phyloP scores from a whole-genome alignment of 2,797 vertebrate species.

The Malacoctenus gilli region DNA sequence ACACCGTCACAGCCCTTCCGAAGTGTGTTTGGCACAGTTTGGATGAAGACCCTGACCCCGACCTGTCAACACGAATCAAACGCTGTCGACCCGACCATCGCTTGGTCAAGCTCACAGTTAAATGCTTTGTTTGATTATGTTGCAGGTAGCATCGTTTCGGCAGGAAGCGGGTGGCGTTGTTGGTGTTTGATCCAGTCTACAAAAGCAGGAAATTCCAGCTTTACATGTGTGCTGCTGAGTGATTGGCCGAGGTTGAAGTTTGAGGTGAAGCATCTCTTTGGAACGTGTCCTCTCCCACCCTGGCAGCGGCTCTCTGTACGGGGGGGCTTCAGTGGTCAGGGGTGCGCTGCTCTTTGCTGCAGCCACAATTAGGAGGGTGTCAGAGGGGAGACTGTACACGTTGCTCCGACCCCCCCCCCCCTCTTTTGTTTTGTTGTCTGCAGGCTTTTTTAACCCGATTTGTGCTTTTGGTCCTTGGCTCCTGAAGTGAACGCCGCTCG shows the following conservation, averaged over 20 bases:
- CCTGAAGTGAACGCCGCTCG: neutral
- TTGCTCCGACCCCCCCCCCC: constrained; percentile 25
- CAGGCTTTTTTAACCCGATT: too few species aligned
- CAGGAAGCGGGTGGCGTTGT: too few species aligned
- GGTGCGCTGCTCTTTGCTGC: constrained; percentile 11
- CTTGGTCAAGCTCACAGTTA: too few species aligned
- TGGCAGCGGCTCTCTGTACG: constrained; percentile 22
- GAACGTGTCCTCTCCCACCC: constrained; percentile 17
- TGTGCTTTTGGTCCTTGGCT: neutral
- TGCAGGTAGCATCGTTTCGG: too few species aligned
- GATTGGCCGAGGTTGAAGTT: neutral
- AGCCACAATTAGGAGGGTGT: constrained; percentile 26
- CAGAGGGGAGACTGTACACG: constrained; percentile 7
- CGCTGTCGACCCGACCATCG: too few species aligned
- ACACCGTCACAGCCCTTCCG: neutral
- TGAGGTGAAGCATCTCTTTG: constrained; percentile 26
- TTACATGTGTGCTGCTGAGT: too few species aligned
- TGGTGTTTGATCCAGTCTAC: too few species aligned
- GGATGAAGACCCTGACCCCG: too few species aligned
- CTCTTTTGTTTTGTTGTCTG: neutral
- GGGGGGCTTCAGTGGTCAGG: constrained; percentile 25
- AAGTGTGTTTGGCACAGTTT: too few species aligned
- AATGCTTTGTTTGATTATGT: neutral
- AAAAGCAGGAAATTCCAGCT: neutral
- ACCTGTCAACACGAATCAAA: too few species aligned